Evolutionary conservation across 1,140 invertebrate genomes (phyloP), one percentile per base, ranked within the genome.

Genomic region (Pachypsylla venusta): DNA sequence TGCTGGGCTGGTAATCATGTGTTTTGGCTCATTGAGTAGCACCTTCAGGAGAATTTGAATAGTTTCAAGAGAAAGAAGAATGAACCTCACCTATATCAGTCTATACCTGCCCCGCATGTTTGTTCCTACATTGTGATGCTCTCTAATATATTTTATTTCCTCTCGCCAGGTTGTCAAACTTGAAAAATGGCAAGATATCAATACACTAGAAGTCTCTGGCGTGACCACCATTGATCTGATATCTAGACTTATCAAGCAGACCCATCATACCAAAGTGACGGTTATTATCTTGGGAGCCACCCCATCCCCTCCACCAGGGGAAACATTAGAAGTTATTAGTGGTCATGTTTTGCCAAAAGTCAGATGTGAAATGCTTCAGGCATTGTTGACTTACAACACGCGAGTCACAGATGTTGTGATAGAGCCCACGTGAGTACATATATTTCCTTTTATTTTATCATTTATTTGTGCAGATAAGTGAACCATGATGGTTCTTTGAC

Each of bases 181-280:
- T n/a, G 42, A 48, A 22, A 48, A 48, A 22, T 48, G 42, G 42
- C 42, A 48, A 19, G 42, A 48, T 22, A 22, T 48, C n/a, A 48
- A 48, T 48, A 48, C n/a, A 19, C 42, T 48, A 22, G 42, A 48
- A 48, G 42, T 48, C n/a, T 10, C 7, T 22, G 42, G 42, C 4
- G 42, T 48, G n/a, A 48, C 42, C 7, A 48, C 42, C n/a, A 5
- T 4, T 19, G 42, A 48, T 4, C 42, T 48, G 3, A n/a, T 48
- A 22, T 19, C 42, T 4, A 5, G n/a, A 4, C 42, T 48, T 4
- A 48, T 22, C 5, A n/a, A 22, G 4, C 42, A 48, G n/a, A 19
- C 42, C 4, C 42, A 48, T 22, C 42, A 48, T 22, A 19, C 42
- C n/a, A 48, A n/a, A 7, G 42, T 48, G 7, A 48, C 42, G n/a